Base-by-base conservation (phyloP, 2,888 invertebrate genomes). In the Heliconius erato region DNA sequence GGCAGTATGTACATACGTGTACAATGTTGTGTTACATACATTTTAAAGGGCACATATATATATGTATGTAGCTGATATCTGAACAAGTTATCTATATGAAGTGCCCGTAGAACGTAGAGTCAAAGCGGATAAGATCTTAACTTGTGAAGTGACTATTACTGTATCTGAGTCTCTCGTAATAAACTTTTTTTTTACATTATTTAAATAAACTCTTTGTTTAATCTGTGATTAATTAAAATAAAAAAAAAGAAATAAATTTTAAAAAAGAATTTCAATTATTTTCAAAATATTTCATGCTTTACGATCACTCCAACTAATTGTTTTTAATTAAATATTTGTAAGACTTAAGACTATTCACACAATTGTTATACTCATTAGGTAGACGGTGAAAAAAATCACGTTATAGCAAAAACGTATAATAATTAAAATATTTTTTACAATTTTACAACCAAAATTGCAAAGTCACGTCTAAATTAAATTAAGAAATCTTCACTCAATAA, bases 311-410 rank as follows among this genome's bases (percentile, higher is more conserved):
- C 12, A 12, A 6, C 40, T 71, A 71, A 71, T n/a, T 71, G 71
- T 40, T n/a, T 28, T 71, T n/a, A 40, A 23, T n/a, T 71, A n/a
- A 71, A n/a, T 71, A 0, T 12, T 71, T 40, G 11, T 40, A 71
- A 71, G 69, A n/a, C 35, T 69, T 40, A 71, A 71, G 69, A n/a
- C 35, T 69, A 35, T 40, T 71, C 69, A n/a, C 69, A 40, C 5
- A 40, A 71, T 71, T 71, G 14, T 40, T 69, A 40, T 0, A 11
- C 2, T 40, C 40, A 40, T 40, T 40, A 40, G 11, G 11, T 40
- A 49, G 4, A 49, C 44, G 14, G 14, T 49, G 14, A 49, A 12
- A 49, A 44, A 14, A 14, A 14, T 14, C 44, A 44, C 14, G 12
- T 35, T 35, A n/a, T 14, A n/a, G n/a, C 40, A 71, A 71, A 71